These are phyloP conservation scores for Batillaria attramentaria DNA, from an alignment of 1,140 invertebrate species.

Conservation along the genomic window DNA sequence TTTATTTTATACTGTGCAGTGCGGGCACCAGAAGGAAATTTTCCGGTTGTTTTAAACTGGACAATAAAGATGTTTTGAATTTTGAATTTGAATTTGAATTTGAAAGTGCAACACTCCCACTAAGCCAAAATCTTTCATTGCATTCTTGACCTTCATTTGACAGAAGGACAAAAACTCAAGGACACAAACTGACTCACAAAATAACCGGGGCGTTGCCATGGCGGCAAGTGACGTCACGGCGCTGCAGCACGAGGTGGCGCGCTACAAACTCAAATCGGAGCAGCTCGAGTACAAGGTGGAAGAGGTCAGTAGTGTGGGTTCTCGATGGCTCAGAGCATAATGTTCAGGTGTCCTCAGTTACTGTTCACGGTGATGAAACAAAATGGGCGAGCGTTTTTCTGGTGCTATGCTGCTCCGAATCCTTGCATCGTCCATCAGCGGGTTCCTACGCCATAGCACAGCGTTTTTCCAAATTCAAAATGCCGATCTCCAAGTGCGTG, in stretches of 20 bases:
- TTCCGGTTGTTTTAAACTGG: too few relatives aligned
- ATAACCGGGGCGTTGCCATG: slow-evolving; percentile 15
- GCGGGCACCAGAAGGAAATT: too few relatives aligned
- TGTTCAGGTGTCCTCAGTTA: too few relatives aligned
- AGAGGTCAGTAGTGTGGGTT: slow-evolving; percentile 54
- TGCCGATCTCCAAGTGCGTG: background rate
- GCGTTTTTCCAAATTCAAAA: background rate
- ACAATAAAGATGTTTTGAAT: background rate
- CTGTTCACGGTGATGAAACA: too few relatives aligned
- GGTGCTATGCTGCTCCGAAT: too few relatives aligned
- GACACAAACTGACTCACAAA: slow-evolving; percentile 8
- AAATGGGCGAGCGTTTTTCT: too few relatives aligned
- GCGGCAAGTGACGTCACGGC: slow-evolving; percentile 19
- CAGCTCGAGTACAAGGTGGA: slow-evolving; percentile 60
- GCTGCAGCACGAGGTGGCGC: slow-evolving; percentile 34
- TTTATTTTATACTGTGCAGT: slow-evolving; percentile 33
- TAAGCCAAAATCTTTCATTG: too few relatives aligned
- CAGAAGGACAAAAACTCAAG: slow-evolving; percentile 1
- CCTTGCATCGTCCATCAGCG: too few relatives aligned
- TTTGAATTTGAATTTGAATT: background rate
- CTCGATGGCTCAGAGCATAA: too few relatives aligned
- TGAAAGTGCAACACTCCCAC: background rate
- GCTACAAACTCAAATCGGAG: slow-evolving; percentile 52
- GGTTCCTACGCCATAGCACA: too few relatives aligned
- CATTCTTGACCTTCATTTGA: too few relatives aligned